Evolutionary conservation across 2,113 vertebrate genomes (phyloP), one percentile per base, ranked within the genome.

Genomic region (Solenodon paradoxus): DNA sequence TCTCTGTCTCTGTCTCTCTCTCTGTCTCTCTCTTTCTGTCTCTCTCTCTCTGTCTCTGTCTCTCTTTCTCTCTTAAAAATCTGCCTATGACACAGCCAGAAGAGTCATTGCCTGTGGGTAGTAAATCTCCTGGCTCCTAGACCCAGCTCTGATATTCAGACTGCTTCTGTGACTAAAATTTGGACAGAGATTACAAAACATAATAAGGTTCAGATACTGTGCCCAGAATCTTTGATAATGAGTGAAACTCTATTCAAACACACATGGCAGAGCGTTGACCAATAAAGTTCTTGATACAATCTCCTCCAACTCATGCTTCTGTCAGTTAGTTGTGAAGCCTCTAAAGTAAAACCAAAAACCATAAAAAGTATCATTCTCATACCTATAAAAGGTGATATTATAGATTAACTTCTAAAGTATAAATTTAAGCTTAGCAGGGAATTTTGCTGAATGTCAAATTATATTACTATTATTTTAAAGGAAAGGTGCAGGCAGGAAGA

Each of bases 361-460:
- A 71, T 49, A 94, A 93, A 93, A 49, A 90, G 28, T 80, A 10
- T 74, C 80, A 78, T 81, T 81, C 51, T 61, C 4, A 53, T 63
- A 38, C 6, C 59, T 80, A 86, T 88, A 90, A 77, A 85, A 89
- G 2, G 3, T 86, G 7, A 59, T 47, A 57, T 3, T 86, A 55
- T 28, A 71, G 12, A 47, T 72, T 69, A 74, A 49, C 28, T 74
- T 93, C 30, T 72, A 57, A 94, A 89, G 40, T 55, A 49, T 40
- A 72, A 55, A 30, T 53, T 88, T 78, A 87, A 66, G 72, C 57
- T 32, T 78, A 78, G 15, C 0, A 88, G 59, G 11, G 79, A 22
- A 80, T 61, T 61, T 95, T 74, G 17, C 40, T 81, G 9, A 38
- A 84, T 93, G 59, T 71, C 66, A 93, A 74, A 68, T 69, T 83